Evolutionary conservation across 2,113 vertebrate species (phyloP), one percentile per base, ranked within the genome.

Genomic region (Podarcis cretensis): DNA sequence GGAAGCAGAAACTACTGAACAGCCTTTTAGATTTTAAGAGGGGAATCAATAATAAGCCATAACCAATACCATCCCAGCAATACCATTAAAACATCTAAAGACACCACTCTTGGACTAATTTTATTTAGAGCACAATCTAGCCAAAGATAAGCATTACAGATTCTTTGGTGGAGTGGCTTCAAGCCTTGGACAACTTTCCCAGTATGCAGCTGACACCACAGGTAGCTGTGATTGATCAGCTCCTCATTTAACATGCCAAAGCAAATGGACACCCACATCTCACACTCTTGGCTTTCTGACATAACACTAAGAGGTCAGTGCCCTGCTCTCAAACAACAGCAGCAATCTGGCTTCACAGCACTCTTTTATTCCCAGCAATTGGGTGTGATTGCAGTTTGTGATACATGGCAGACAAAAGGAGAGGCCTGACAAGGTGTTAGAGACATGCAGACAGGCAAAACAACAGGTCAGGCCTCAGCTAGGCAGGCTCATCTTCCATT

Each of bases 381-480:
- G 40, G 40, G 25, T 68, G 30, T 71, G 12, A 73, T 84, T 83
- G 65, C 65, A 63, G 20, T 57, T 75, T 40, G 30, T 30, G 74
- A 94, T 92, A 91, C 37, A 18, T 4, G 43, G 40, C 84, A 87
- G 87, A 14, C 27, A 83, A 90, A 30, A 0, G 0, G 35, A 91
- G 76, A 80, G 76, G 85, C 84, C 76, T 32, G 35, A 23, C 90
- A 90, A 92, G 88, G 82, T 81, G 78, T 85, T 89, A 71, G 82
- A 93, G 91, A 78, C 4, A 25, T 30, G 35, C 84, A 57, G 83
- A 86, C 2, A 87, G 84, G 4, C 89, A 78, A 91, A 91, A 85
- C 59, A 93, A 79, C 84, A 94, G 81, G 21, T 87, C 54, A 48
- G 79, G 81, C 40, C 54, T 91, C 0, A 0, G 83, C 40, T 21